These are phyloP conservation scores for Stichopus chloronotus DNA, from an alignment of 35 echinoderm and acorn worm genomes.

Conservation along the genomic window DNA sequence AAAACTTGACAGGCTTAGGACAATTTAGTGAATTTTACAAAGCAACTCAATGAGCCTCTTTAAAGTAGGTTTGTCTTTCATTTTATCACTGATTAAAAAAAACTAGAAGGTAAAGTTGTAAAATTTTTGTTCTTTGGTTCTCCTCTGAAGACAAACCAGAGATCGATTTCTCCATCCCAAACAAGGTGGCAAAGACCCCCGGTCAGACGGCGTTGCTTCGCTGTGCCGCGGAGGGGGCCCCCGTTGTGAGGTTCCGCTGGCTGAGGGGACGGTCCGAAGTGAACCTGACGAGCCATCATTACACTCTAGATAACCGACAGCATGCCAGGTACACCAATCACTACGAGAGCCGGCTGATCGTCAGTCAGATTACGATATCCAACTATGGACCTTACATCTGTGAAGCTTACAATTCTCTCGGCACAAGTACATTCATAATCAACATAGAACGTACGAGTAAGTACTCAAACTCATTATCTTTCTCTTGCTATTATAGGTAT, in stretches of 20 bases:
- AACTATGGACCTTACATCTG: constrained; percentile 89
- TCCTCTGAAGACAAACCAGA: constrained; percentile 71
- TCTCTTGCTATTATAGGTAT: not conserved
- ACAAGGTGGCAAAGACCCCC: constrained; percentile 82
- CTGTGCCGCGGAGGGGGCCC: constrained; percentile 81
- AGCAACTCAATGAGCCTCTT: too few species aligned
- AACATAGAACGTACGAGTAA: constrained; percentile 87
- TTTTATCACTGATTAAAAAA: too few species aligned
- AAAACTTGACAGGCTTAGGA: too few species aligned
- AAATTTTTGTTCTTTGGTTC: not conserved
- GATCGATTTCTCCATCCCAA: constrained; percentile 74
- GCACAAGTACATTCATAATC: constrained; percentile 67
- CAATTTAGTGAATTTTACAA: too few species aligned
- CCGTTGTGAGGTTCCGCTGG: constrained; percentile 86
- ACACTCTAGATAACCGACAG: constrained; percentile 75
- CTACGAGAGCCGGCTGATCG: constrained; percentile 90
- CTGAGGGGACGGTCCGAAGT: constrained; percentile 44
- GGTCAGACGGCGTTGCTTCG: constrained; percentile 79
- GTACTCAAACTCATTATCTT: not conserved
- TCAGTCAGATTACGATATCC: constrained; percentile 69
- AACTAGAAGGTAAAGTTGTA: too few species aligned
- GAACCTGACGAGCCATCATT: constrained; percentile 77
- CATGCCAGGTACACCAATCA: constrained; percentile 72
- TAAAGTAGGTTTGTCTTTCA: too few species aligned
- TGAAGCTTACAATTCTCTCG: constrained; percentile 72